These are phyloP conservation scores for Micronycteris hirsuta DNA, from an alignment of 2,113 vertebrate species.

Conservation along the genomic window DNA sequence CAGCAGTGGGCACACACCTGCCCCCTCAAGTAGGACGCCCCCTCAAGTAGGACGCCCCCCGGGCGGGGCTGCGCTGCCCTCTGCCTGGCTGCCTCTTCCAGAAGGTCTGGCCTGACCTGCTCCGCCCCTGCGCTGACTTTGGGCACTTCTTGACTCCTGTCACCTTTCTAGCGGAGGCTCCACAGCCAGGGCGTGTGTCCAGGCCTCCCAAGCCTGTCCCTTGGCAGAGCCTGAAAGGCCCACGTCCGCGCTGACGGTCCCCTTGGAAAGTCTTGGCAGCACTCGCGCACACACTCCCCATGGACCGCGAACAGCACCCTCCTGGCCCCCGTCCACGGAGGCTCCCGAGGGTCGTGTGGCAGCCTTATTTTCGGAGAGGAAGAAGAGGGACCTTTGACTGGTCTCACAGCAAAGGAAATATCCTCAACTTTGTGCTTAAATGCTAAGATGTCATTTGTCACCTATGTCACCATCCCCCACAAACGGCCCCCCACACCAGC, in stretches of 20 bases:
- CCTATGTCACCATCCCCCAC: not conserved
- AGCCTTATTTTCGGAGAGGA: not conserved
- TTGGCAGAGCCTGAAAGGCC: not conserved
- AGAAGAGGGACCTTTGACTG: too few relatives aligned
- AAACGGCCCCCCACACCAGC: not conserved
- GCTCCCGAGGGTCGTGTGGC: not conserved
- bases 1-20: too few relatives aligned
- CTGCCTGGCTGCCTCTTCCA: not conserved
- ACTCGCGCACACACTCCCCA: not conserved
- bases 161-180: not conserved
- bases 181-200: not conserved
- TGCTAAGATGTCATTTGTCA: not conserved
- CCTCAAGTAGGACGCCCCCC: fast-evolving
- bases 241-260: too few relatives aligned
- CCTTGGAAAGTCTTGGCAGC: not conserved
- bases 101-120: not conserved
- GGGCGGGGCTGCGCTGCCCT: too few relatives aligned
- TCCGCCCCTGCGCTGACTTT: fast-evolving
- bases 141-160: not conserved
- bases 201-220: not conserved
- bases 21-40: fast-evolving
- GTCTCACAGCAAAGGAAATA: too few relatives aligned
- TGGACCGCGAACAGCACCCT: fast-evolving
- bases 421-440: fast-evolving
- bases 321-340: fast-evolving